Evolutionary conservation across 2,113 vertebrate genomes (phyloP).

Genomic region (Nothoprocta perdicaria): DNA sequence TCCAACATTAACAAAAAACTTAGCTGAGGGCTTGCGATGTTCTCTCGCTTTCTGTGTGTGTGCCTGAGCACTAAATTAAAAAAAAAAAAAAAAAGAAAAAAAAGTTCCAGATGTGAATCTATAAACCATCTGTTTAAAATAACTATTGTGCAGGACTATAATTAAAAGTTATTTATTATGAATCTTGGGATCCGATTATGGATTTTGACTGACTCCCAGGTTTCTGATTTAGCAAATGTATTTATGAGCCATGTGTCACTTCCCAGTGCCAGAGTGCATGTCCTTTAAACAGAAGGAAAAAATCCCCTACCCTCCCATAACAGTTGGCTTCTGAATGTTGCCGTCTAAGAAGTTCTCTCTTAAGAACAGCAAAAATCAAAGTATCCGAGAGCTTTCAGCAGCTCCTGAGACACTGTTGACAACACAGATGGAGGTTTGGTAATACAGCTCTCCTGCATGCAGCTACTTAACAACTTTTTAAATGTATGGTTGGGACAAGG

Average conservation of each 20-base stretch:
- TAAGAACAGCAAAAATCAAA: conserved; percentile 47
- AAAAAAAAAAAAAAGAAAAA: conserved; percentile 27
- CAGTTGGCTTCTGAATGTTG: conserved; percentile 49
- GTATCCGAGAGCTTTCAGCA: conserved; percentile 59
- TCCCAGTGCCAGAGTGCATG: background rate
- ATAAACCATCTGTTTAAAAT: conserved; percentile 76
- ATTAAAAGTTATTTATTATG: conserved; percentile 79
- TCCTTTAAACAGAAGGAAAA: conserved; percentile 47
- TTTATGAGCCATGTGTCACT: conserved; percentile 46
- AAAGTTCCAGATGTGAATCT: conserved; percentile 71
- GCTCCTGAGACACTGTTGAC: conserved; percentile 4
- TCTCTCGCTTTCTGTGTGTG: conserved; percentile 24
- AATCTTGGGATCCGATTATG: conserved; percentile 70
- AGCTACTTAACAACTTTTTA: background rate
- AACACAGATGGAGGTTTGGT: conserved; percentile 34
- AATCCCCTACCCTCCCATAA: conserved; percentile 19
- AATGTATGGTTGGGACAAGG: conserved; percentile 3
- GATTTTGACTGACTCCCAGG: conserved; percentile 69
- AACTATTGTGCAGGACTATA: conserved; percentile 64
- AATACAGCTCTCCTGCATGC: conserved; percentile 4
- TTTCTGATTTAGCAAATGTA: conserved; percentile 70
- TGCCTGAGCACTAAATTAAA: conserved; percentile 38
- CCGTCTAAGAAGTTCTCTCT: conserved; percentile 27
- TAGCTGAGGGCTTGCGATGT: background rate
- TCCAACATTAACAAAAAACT: conserved; percentile 40